These are phyloP conservation scores for Elephantulus edwardii DNA, from an alignment of 2,113 vertebrate genomes.

Conservation along the genomic window DNA sequence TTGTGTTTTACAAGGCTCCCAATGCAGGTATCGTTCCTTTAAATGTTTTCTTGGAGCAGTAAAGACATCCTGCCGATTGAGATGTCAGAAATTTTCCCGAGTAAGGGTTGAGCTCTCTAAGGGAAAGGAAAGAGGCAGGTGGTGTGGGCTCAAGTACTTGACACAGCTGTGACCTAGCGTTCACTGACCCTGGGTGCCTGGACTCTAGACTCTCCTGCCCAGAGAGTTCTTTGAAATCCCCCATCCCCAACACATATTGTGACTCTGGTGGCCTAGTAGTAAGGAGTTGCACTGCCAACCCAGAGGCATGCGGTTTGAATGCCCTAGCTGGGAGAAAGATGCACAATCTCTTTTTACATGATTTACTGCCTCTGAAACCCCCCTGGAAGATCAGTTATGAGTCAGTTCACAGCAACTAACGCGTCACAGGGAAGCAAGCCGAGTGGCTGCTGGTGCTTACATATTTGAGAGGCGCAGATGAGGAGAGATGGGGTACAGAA, in stretches of 20 bases:
- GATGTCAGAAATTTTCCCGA: background rate
- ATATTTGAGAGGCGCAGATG: rapidly evolving
- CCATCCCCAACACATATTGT: too few relatives aligned
- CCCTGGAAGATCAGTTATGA: too few relatives aligned
- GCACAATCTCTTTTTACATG: too few relatives aligned
- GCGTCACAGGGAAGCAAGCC: background rate
- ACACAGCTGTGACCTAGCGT: too few relatives aligned
- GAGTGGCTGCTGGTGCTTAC: background rate
- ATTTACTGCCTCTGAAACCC: too few relatives aligned
- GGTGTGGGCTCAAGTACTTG: background rate
- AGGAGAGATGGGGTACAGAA: rapidly evolving
- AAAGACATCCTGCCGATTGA: too few relatives aligned
- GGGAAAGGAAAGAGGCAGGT: background rate
- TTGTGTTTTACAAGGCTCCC: background rate
- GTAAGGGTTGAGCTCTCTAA: background rate
- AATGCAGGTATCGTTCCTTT: background rate
- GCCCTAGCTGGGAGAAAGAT: too few relatives aligned
- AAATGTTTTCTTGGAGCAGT: background rate
- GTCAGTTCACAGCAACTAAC: too few relatives aligned
- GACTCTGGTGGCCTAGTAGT: too few relatives aligned
- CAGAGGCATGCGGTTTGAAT: too few relatives aligned
- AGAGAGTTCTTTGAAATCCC: background rate
- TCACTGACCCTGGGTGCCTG: background rate
- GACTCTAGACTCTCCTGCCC: background rate
- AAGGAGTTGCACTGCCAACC: too few relatives aligned